Percentiles rank a stretch among this genome's conserved stretches.
Conservation (phyloP, 1,140 invertebrate genomes). For the Hylyphantes graminicola region DNA sequence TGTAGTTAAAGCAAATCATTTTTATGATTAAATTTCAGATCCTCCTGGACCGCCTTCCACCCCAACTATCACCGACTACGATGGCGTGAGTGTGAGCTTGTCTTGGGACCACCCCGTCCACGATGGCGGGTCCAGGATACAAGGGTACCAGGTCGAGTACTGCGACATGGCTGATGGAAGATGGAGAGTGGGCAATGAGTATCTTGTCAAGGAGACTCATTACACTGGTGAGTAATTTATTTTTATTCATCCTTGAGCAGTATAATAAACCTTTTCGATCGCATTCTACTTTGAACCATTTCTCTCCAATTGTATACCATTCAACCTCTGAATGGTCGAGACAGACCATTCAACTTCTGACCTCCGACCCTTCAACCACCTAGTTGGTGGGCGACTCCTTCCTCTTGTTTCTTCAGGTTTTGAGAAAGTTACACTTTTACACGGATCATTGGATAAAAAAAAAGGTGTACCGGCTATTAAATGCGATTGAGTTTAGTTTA, state of each 20-base stretch:
- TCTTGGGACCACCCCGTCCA: slow-evolving; percentile 89
- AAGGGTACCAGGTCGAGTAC: slow-evolving; percentile 81
- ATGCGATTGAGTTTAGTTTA: too few relatives aligned
- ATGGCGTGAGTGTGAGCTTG: slow-evolving; percentile 79
- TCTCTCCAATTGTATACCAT: too few relatives aligned
- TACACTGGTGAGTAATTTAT: slow-evolving; percentile 70
- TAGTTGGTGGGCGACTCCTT: too few relatives aligned
- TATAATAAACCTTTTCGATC: too few relatives aligned
- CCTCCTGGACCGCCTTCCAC: slow-evolving; percentile 81
- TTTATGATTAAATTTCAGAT: slow-evolving; percentile 62
- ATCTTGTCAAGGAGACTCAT: slow-evolving; percentile 85
- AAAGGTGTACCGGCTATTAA: too few relatives aligned
- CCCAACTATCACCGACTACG: slow-evolving; percentile 85
- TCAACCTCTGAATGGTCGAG: too few relatives aligned
- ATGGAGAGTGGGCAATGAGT: slow-evolving; percentile 72
- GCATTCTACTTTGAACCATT: too few relatives aligned
- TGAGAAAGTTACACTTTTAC: too few relatives aligned
- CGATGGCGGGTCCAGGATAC: slow-evolving; percentile 95
- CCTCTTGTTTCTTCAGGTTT: too few relatives aligned
- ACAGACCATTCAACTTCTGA: too few relatives aligned
- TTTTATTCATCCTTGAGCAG: not conserved
- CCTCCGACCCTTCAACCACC: too few relatives aligned
- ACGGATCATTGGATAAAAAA: too few relatives aligned
- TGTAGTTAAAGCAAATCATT: not conserved
- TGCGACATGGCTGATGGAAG: slow-evolving; percentile 73